phyloP scores from a whole-genome alignment of 2,113 vertebrate genomes.

The Pteronura brasiliensis region DNA sequence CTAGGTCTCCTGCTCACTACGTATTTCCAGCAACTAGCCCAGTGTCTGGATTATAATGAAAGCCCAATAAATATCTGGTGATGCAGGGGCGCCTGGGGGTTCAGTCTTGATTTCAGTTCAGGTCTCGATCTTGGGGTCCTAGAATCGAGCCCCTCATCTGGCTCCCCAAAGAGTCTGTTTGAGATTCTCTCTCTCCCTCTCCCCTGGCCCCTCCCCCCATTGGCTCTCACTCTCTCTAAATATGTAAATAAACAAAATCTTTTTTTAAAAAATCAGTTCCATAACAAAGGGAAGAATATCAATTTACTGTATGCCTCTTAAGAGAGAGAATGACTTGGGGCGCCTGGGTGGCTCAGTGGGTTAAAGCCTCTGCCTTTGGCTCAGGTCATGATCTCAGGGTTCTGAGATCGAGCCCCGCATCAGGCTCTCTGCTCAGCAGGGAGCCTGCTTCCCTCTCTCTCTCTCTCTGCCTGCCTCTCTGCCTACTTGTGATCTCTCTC shows the following conservation, averaged over 20 bases:
- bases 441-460: too few relatives aligned
- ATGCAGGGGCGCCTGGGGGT: background rate
- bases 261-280: background rate
- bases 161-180: background rate
- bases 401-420: too few relatives aligned
- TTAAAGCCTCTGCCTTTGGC: too few relatives aligned
- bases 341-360: background rate
- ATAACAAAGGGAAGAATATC: background rate
- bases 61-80: background rate
- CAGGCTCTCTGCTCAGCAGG: too few relatives aligned
- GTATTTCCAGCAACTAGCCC: background rate
- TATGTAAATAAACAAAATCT: background rate
- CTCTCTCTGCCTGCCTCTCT: too few relatives aligned
- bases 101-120: background rate
- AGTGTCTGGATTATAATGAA: background rate
- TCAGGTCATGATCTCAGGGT: too few relatives aligned
- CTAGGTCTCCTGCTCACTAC: background rate
- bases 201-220: background rate
- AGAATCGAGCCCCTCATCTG: accelerated
- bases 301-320: background rate
- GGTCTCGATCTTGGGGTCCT: background rate
- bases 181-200: background rate
- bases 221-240: background rate
- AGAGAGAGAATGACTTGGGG: background rate
- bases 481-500: too few relatives aligned